phyloP scores from a whole-genome alignment of 1,140 invertebrate genomes.

The Halotydeus destructor region DNA sequence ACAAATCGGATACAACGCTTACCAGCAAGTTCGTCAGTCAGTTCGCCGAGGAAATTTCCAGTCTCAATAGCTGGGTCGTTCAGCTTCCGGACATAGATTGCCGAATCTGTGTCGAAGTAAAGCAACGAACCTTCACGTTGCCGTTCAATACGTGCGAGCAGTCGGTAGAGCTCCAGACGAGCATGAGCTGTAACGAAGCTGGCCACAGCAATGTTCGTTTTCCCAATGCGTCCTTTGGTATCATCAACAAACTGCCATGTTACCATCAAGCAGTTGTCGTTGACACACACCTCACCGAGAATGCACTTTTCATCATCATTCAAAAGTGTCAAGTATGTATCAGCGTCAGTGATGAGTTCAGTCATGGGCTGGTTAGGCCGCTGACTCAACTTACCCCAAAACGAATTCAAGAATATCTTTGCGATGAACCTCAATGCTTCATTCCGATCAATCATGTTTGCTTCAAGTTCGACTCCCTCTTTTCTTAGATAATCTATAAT shows the following conservation, averaged over 20 bases:
- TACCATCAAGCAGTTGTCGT: background rate
- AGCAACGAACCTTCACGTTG: constrained; percentile 15
- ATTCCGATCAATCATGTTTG: constrained; percentile 22
- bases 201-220: constrained; percentile 23
- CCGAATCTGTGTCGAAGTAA: constrained; percentile 26
- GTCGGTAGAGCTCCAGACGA: constrained; percentile 23
- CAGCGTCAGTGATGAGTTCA: constrained; percentile 16
- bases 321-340: constrained; percentile 19
- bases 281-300: background rate
- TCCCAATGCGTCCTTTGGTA: background rate
- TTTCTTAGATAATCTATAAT: constrained; percentile 20
- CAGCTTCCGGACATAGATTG: constrained; percentile 17
- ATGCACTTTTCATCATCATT: constrained; percentile 9
- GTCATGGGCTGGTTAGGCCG: constrained; percentile 19
- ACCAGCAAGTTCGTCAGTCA: constrained; percentile 6
- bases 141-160: constrained; percentile 20
- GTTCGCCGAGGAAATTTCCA: constrained; percentile 9
- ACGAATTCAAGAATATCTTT: constrained; percentile 18
- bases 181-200: constrained; percentile 25
- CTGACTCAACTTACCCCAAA: constrained; percentile 22
- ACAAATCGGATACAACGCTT: background rate
- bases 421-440: constrained; percentile 18
- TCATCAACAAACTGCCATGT: background rate
- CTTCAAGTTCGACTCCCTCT: constrained; percentile 23
- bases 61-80: constrained; percentile 10